Conservation (phyloP, 2,888 invertebrate genomes). For the Agriopis leucophaearia region DNA sequence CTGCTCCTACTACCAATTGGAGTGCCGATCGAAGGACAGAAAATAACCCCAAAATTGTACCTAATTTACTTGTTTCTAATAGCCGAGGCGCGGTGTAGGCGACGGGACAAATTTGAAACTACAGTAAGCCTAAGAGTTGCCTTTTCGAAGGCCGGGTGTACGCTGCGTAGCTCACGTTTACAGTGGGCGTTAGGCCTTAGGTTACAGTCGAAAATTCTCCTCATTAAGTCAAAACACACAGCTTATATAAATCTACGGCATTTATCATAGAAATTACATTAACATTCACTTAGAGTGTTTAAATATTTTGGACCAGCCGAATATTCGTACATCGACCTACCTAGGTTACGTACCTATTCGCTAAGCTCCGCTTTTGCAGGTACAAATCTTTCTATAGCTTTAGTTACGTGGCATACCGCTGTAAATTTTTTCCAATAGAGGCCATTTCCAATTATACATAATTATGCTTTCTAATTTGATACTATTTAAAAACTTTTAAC, state of each 20-base stretch:
- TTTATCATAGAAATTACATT: constrained; percentile 25
- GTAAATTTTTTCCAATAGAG: neutral
- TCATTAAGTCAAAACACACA: constrained; percentile 24
- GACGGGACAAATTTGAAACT: too few species aligned
- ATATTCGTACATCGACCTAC: constrained; percentile 31
- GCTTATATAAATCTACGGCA: constrained; percentile 17
- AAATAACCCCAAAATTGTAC: too few species aligned
- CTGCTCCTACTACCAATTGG: too few species aligned
- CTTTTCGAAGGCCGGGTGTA: too few species aligned
- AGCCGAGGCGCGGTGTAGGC: too few species aligned
- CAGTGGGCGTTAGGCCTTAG: neutral
- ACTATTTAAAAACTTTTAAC: neutral
- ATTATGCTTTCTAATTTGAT: neutral
- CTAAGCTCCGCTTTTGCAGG: constrained; percentile 46
- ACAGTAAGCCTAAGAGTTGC: too few species aligned
- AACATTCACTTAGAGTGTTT: constrained; percentile 42
- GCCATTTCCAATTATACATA: too few species aligned
- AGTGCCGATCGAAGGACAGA: too few species aligned
- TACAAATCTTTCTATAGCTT: constrained; percentile 21
- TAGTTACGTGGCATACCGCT: neutral
- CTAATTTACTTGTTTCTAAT: too few species aligned
- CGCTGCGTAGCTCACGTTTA: too few species aligned
- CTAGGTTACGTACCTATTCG: constrained; percentile 23
- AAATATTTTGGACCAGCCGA: constrained; percentile 41
- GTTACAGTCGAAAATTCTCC: constrained; percentile 7